Evolutionary conservation across 2,888 invertebrate species (phyloP), one percentile per base, ranked within the genome.

Genomic region (Megamerina dolium): DNA sequence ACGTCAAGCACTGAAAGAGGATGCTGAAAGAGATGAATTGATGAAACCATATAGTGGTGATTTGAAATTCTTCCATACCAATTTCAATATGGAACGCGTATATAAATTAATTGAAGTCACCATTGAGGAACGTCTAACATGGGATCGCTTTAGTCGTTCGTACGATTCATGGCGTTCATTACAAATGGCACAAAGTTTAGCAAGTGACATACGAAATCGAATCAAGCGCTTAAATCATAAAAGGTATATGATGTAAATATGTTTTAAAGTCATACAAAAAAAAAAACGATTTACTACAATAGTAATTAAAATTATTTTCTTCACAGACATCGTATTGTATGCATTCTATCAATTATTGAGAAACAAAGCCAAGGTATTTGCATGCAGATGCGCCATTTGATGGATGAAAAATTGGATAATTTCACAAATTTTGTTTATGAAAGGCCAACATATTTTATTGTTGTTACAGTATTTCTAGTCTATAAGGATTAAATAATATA

Each of bases 131-230:
- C 63, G 69, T 39, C 51, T 70, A 45, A 58, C 64, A 16, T 70
- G 71, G 68, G 72, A 70, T 56, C 60, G 68, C 4, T 63, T 68
- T 20, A 69, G 64, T 47, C 68, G 71, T 41, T 64, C 63, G n/a
- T 70, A 67, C 38, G 72, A 70, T 48, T 65, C 71, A 2, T 70
- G 71, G 69, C 65, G 68, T 9, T 66, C 68, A 2, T 51, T 66
- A 4, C 61, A 64, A 46, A 54, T 71, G 53, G 64, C 59, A n/a
- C 66, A 70, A 50, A 58, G 57, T 41, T 50, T 70, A 37, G 60
- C 68, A 8, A 55, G 59, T 0, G 67, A 70, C 45, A 69, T 70
- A 44, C 57, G 67, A 8, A 60, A 68, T 44, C 57, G 64, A 44
- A 61, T 70, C 35, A 70, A 71, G 49, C 53, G 56, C 45, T 52